These are phyloP conservation scores for Papilio glaucus DNA, from an alignment of 1,140 invertebrate genomes.

Conservation along the genomic window DNA sequence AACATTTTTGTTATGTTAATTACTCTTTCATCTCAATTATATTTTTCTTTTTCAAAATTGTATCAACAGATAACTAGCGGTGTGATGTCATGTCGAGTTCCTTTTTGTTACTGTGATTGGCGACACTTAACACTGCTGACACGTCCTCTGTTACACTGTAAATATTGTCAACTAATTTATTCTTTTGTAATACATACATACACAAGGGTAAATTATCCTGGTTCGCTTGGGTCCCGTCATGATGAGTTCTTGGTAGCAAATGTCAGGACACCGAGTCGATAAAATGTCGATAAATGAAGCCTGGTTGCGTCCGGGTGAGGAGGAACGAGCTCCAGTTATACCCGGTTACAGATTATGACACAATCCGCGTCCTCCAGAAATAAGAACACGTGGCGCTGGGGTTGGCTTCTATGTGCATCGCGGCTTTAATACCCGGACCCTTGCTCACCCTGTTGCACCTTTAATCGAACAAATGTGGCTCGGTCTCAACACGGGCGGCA, in stretches of 20 bases:
- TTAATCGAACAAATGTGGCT: conserved; percentile 2
- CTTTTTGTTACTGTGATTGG: too few relatives aligned
- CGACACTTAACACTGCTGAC: too few relatives aligned
- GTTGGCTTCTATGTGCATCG: conserved; percentile 42
- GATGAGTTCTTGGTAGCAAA: too few relatives aligned
- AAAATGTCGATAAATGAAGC: conserved; percentile 44
- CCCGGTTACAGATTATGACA: too few relatives aligned
- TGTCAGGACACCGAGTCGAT: conserved; percentile 25
- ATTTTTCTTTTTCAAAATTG: too few relatives aligned
- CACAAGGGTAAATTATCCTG: conserved; percentile 14
- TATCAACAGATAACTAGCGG: too few relatives aligned
- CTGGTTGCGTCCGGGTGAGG: conserved; percentile 42
- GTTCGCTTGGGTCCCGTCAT: conserved; percentile 10
- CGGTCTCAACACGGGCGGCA: conserved; percentile 18
- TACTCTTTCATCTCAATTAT: too few relatives aligned
- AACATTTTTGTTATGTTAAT: too few relatives aligned
- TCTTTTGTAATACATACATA: neutral
- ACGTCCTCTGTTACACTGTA: neutral
- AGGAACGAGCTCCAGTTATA: conserved; percentile 39
- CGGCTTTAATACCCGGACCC: too few relatives aligned
- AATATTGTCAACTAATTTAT: conserved; percentile 21
- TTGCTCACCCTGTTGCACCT: too few relatives aligned
- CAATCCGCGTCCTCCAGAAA: too few relatives aligned
- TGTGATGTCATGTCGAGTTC: too few relatives aligned
- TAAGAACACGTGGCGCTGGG: conserved; percentile 38